Evolutionary conservation across 2,888 invertebrate genomes (phyloP), one percentile per base, ranked within the genome.

Genomic region (Drosophila prolongata): DNA sequence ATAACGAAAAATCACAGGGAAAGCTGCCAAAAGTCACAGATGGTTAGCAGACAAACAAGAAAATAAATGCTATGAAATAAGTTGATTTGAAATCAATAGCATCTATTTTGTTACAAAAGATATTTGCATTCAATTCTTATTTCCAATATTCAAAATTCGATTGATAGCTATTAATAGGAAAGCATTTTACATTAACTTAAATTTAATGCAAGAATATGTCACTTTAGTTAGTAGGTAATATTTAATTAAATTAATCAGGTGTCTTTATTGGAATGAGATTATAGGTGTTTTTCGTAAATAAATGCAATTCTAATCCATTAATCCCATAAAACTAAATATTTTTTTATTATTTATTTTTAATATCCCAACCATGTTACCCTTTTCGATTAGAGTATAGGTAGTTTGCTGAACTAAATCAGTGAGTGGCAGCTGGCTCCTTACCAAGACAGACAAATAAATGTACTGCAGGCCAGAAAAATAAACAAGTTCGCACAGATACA

Each of bases 381-480:
- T 10, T 55, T 27, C 1, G 10, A 9, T 43, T 35, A 43, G 43
- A 43, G 43, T 43, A 43, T 9, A 53, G 24, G 13, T 10, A 27
- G 37, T 57, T 34, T 19, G 16, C 40, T 52, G 14, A 42, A 54
- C 42, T 42, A 13, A 54, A 59, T 60, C 35, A 35, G 19, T 61
- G 61, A 46, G 37, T 57, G 38, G 38, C 56, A 56, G 61, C 57
- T 61, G 56, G 56, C 46, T 56, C 30, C 57, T 30, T 30, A 57
- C 46, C 49, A 44, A 65, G 61, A 43, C 46, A 67, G 55, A 40
- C 55, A 66, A 52, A 58, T 71, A 61, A 71, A 65, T 49, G 55
- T 69, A 71, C 43, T 65, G 38, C 62, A 58, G 58, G 37, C 56
- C 30, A 34, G 58, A 50, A 50, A 70, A 30, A 56, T 19, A 56